phyloP scores from a whole-genome alignment of 2,888 invertebrate genomes.

The Stenolophus ochropezus region DNA sequence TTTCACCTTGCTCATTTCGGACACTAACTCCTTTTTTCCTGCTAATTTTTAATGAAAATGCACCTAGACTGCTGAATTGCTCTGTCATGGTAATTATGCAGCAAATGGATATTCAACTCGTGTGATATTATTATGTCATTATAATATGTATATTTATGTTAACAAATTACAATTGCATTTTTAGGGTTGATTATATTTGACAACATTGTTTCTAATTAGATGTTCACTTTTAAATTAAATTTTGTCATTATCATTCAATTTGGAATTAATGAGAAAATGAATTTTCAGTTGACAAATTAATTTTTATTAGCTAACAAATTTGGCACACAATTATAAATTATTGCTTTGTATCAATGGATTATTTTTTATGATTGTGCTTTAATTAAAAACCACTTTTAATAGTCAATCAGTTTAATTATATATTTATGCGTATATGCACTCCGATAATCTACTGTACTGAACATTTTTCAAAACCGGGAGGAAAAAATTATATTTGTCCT shows the following conservation, averaged over 20 bases:
- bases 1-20: not conserved
- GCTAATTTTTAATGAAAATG: not conserved
- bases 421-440: no score
- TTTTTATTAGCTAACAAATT: not conserved
- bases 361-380: no score
- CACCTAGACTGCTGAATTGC: not conserved
- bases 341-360: not conserved
- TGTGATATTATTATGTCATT: no score
- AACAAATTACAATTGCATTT: no score
- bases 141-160: no score
- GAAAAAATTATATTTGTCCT: no score
- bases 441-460: no score
- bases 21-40: not conserved
- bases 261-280: not conserved
- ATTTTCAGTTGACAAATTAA: not conserved
- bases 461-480: no score
- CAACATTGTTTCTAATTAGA: no score
- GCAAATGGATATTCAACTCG: not conserved
- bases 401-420: no score
- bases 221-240: not conserved
- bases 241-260: not conserved
- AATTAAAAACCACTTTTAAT: no score
- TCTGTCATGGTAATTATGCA: not conserved
- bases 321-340: not conserved
- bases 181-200: no score